Conservation (phyloP, 1,140 invertebrate species). For the Sarcophaga peregrina region DNA sequence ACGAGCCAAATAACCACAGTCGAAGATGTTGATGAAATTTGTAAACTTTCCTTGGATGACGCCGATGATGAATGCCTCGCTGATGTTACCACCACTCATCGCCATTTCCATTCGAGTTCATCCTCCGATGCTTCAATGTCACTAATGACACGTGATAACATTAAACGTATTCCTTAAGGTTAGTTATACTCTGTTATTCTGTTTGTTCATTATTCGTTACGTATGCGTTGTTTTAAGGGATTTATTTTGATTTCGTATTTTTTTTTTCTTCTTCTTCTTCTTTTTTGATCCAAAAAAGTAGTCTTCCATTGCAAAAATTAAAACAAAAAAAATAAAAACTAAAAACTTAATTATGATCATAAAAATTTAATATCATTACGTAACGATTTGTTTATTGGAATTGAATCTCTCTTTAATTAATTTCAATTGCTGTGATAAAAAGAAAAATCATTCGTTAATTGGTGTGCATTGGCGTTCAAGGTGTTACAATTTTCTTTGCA, state of each 20-base stretch:
- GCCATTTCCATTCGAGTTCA: conserved; percentile 20
- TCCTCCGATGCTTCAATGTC: conserved; percentile 14
- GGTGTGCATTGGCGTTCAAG: no score
- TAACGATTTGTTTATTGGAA: no score
- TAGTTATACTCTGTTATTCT: neutral
- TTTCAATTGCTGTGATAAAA: no score
- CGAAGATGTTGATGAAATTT: conserved; percentile 52
- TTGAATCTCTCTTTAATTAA: no score
- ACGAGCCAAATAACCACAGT: conserved; percentile 63
- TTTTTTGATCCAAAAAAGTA: neutral
- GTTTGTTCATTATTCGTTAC: conserved; percentile 1
- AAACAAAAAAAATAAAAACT: no score
- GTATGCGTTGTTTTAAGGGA: neutral
- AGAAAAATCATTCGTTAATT: no score
- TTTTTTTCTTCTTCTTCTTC: neutral
- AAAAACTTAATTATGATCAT: no score
- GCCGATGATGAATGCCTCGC: conserved; percentile 38
- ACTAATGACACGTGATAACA: conserved; percentile 33
- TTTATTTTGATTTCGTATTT: neutral
- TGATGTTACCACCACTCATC: neutral
- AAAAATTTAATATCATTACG: no score
- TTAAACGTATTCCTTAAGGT: conserved; percentile 15
- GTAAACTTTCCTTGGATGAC: conserved; percentile 48
- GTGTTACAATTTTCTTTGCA: no score
- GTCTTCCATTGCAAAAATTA: neutral